Evolutionary conservation across 2,888 invertebrate species (phyloP), one percentile per base, ranked within the genome.

Genomic region (Epinotia bilunana): DNA sequence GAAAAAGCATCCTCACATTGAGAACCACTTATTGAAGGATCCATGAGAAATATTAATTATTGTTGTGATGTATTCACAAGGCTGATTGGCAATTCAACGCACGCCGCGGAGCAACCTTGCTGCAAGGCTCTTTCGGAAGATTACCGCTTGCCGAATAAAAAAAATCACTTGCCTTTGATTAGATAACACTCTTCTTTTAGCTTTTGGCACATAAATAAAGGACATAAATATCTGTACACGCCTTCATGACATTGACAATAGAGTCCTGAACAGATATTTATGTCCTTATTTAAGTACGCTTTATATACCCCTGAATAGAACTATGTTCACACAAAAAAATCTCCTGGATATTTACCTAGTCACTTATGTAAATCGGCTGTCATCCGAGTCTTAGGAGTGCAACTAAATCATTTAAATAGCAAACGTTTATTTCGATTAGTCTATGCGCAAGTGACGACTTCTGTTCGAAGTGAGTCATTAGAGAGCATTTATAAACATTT

Each of bases 81-180:
- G 89, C 88, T 88, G 87, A 86, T 74, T 91, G 87, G 78, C 79
- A 87, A 92, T 92, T 90, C 92, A 84, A 82, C 83, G 80, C 91
- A 88, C 82, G 79, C 83, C 83, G 84, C 81, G 84, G 83, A n/a
- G 86, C 90, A 91, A 89, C 92, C 92, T 92, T 91, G 92, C 82
- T 79, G 84, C 92, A 91, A 92, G 92, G 91, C 87, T 89, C 86
- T 88, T 85, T 85, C 81, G 84, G 84, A 83, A 81, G 83, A 86
- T 84, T 80, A 82, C 82, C 82, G 75, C 74, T 60, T 64, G 74
- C 70, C 63, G 58, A 74, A 74, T 53, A 43, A 74, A 74, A 69
- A 46, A 55, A 57, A 61, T 72, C 20, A 68, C 28, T 13, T 58
- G 58, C 39, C 11, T 49, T 46, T 3, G 68, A 58, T 65, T 64